Base-by-base conservation (phyloP, 2,797 vertebrate genomes). In the Paedocypris micromegethes region DNA sequence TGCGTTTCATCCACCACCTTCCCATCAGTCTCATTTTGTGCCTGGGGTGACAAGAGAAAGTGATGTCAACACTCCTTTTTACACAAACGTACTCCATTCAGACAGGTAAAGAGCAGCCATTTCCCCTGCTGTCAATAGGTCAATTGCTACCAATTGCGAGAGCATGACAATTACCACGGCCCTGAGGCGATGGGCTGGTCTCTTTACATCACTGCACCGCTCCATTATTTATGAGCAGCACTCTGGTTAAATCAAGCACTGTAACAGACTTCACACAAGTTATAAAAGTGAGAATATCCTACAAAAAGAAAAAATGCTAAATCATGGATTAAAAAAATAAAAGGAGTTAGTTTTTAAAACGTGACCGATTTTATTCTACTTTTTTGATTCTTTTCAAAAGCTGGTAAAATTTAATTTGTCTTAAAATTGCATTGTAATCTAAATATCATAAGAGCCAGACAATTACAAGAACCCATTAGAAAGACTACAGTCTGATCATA, bases 91-190 rank as follows among this genome's bases (percentile, higher is more conserved):
- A 64, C 70, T 68, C 55, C 53, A 69, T 64, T 61, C 70, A 71
- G 68, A 73, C 64, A 83, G 73, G 72, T 77, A 77, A 82, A 71
- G 64, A 63, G 56, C 79, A 64, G 69, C 60, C 76, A 77, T 66
- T 78, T 78, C 65, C 79, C 58, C 75, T 78, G 70, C 77, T 84
- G 80, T 80, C 81, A 83, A 71, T 75, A 80, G 82, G 81, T 79
- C 80, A 86, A 84, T 72, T 84, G 71, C 77, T 81, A 72, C 68
- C 72, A 82, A 80, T 68, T 83, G 66, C 59, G 69, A 73, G 55
- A 79, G 77, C 80, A 77, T 66, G 66, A 79, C 76, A 78, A 70
- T 74, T 83, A 77, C 76, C 70, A 71, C 74, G 60, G 46, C 54
- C 76, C 77, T 64, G 47, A 63, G 72, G 77, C 41, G 2, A 5